Evolutionary conservation across 2,113 vertebrate genomes (phyloP).

Genomic region (Platichthys stellatus): DNA sequence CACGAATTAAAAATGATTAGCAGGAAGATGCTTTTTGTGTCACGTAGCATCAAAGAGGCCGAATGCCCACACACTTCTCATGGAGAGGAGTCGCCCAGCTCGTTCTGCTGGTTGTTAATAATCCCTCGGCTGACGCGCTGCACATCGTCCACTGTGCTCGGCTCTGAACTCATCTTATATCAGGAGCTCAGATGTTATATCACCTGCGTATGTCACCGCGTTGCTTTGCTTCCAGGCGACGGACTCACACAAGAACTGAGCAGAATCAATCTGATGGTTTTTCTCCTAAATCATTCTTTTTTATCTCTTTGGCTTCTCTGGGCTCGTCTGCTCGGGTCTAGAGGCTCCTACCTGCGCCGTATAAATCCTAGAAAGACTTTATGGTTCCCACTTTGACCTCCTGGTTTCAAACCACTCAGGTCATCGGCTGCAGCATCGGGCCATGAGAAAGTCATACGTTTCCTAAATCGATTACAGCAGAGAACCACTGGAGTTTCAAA

Average conservation of each 20-base stretch:
- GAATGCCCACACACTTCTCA: neutral
- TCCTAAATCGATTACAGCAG: neutral
- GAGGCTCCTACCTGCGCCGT: neutral
- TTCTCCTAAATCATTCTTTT: neutral
- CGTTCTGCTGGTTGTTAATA: conserved; percentile 21
- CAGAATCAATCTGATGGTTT: neutral
- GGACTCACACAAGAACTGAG: neutral
- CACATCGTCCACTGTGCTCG: neutral
- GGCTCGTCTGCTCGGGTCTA: neutral
- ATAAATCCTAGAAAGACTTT: conserved; percentile 6
- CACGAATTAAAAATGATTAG: conserved; percentile 3
- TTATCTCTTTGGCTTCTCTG: neutral
- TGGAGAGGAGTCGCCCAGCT: neutral
- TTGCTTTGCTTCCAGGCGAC: neutral
- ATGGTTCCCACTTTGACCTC: conserved; percentile 5
- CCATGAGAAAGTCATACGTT: neutral
- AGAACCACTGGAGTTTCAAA: neutral
- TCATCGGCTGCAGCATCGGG: neutral
- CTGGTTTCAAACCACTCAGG: conserved; percentile 20
- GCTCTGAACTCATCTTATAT: neutral
- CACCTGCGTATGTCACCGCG: neutral
- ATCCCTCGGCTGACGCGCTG: neutral
- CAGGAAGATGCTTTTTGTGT: neutral
- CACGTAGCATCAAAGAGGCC: neutral
- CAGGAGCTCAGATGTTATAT: neutral